Conservation (phyloP, 2,113 vertebrate species). For the Poeciliopsis prolifica region DNA sequence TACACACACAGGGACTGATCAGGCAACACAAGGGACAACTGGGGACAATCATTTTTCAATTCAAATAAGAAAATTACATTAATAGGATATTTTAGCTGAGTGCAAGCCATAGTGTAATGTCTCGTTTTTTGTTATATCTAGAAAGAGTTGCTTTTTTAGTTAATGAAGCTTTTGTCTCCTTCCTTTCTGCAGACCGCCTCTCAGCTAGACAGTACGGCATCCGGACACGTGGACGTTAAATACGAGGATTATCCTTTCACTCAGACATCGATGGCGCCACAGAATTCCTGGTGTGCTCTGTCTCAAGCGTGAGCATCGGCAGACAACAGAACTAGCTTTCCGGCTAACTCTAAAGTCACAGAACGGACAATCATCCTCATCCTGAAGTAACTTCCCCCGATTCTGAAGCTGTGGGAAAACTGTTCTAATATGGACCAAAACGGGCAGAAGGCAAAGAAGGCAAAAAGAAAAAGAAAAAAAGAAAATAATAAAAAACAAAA, state of each 20-base stretch:
- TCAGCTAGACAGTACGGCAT: slow-evolving; percentile 79
- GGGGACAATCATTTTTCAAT: no score
- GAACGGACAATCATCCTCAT: background rate
- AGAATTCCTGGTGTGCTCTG: slow-evolving; percentile 92
- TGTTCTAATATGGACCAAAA: background rate
- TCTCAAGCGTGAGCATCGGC: slow-evolving; percentile 85
- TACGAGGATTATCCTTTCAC: slow-evolving; percentile 91
- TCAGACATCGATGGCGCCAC: slow-evolving; percentile 77
- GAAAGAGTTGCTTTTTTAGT: no score
- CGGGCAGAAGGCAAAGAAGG: background rate
- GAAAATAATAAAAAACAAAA: background rate
- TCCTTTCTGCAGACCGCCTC: slow-evolving; percentile 57
- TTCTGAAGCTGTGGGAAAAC: background rate
- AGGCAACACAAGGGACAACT: no score
- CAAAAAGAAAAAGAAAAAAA: background rate
- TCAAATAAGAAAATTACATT: no score
- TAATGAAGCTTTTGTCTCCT: background rate
- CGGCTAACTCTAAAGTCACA: background rate
- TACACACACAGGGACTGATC: no score
- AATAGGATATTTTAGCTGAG: no score
- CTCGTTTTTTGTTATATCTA: no score
- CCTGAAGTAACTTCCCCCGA: background rate
- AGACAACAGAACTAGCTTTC: background rate
- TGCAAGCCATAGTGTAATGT: no score
- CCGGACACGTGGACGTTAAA: slow-evolving; percentile 87